These are phyloP conservation scores for Rynchops niger DNA, from an alignment of 2,113 vertebrate genomes.

Conservation along the genomic window DNA sequence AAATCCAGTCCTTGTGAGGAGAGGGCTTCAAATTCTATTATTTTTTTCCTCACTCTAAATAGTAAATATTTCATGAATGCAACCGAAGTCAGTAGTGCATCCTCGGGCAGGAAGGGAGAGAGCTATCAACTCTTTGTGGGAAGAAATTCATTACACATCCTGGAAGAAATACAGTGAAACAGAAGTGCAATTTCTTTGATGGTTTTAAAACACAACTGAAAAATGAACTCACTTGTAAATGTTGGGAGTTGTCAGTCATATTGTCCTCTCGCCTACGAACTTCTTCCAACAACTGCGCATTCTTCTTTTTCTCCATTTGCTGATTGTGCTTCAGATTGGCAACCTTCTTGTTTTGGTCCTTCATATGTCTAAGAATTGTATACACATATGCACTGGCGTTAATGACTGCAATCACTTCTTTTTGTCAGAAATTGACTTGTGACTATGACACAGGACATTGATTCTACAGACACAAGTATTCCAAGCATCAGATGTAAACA, in stretches of 20 bases:
- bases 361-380: conserved; percentile 85
- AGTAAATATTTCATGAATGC: neutral
- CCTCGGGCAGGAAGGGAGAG: neutral
- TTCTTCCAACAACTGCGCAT: conserved; percentile 81
- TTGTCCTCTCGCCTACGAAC: conserved; percentile 83
- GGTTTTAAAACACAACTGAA: neutral
- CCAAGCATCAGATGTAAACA: neutral
- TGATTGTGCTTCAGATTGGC: conserved; percentile 89
- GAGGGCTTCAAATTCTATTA: neutral
- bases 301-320: conserved; percentile 87
- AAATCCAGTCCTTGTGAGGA: neutral
- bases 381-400: neutral
- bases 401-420: neutral
- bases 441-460: neutral
- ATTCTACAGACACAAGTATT: neutral
- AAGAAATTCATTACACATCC: neutral
- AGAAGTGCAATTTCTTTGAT: neutral
- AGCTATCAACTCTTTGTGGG: neutral
- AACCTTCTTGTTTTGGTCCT: conserved; percentile 91
- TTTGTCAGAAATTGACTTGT: neutral
- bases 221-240: conserved; percentile 82
- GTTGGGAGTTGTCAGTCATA: conserved; percentile 83
- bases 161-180: neutral
- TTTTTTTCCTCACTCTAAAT: neutral
- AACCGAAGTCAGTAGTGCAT: neutral